These are phyloP conservation scores for Tonatia bakeri DNA, from an alignment of 2,113 vertebrate genomes.

Conservation along the genomic window DNA sequence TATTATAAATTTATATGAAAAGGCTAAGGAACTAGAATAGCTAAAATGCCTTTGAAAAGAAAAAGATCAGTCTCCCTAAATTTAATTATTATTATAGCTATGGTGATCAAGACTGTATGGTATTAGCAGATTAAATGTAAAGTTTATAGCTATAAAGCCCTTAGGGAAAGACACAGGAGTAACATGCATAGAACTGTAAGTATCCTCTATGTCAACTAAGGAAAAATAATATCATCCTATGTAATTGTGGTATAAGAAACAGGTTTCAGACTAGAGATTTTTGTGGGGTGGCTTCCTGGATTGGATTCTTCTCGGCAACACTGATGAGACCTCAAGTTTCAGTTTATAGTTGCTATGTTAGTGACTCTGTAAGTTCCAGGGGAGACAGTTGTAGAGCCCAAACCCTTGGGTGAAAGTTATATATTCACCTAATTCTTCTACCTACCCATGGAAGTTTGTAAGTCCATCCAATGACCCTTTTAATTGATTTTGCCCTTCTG, in stretches of 20 bases:
- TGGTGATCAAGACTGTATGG: too few species aligned
- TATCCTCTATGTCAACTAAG: background rate
- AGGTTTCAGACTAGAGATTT: background rate
- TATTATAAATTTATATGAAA: background rate
- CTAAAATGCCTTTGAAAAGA: too few species aligned
- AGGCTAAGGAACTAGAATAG: too few species aligned
- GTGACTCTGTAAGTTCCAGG: background rate
- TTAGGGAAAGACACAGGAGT: background rate
- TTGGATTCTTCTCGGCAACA: background rate
- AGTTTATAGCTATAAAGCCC: background rate
- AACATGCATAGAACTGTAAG: background rate
- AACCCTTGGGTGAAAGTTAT: background rate
- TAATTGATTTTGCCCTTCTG: background rate
- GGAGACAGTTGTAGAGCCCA: background rate
- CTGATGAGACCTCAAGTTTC: background rate
- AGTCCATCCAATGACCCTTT: background rate
- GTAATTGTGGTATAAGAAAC: background rate
- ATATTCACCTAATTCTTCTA: background rate
- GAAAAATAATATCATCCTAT: background rate
- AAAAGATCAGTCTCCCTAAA: background rate
- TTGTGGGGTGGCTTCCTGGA: background rate
- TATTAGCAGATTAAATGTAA: too few species aligned
- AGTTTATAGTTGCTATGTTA: background rate
- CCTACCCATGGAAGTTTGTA: background rate
- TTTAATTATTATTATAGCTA: background rate